Base-by-base conservation (phyloP, 2,797 vertebrate species). In the Menidia menidia region DNA sequence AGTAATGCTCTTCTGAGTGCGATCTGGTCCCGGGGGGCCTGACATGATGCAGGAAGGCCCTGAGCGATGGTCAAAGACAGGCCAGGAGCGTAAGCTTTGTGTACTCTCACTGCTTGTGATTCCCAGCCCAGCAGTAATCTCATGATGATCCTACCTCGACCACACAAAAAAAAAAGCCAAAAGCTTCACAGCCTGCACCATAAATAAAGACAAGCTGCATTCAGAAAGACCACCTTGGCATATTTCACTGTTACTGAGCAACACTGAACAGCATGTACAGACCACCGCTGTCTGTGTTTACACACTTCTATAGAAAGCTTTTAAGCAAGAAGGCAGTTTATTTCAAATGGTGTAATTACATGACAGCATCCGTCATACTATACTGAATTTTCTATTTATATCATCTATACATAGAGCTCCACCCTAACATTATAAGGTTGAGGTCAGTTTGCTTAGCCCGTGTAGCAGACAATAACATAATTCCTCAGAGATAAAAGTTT, bases 191-290 rank as follows among this genome's bases (percentile, higher is more conserved):
- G 85, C 60, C 71, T 52, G 61, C 79, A 89, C 81, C 81, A 78
- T 86, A 92, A 93, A 92, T 89, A 91, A 88, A 89, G 90, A 89
- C 87, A 82, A 82, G 80, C 80, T 81, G 73, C 78, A 85, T 85
- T 84, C 58, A 83, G 69, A 50, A 2, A 66, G 90, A 91, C 91
- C 89, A 93, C 91, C 89, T 90, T 71, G 89, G 70, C 57, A 80
- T 51, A 71, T 66, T 79, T 59, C 18, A 64, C 68, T 57, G 56
- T 69, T 71, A 73, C 45, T 33, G 64, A 70, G 71, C 73, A 59
- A 19, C 61, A 72, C 35, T 11, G 64, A 84, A 66, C 71, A 73
- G 60, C 76, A 70, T 35, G 57, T 25, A 71, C 2, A 61, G 66
- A 77, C 75, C 75, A 77, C 83, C 73, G 64, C 55, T 10, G 57